Conservation (phyloP, 1,140 invertebrate genomes). For the Papilio glaucus region DNA sequence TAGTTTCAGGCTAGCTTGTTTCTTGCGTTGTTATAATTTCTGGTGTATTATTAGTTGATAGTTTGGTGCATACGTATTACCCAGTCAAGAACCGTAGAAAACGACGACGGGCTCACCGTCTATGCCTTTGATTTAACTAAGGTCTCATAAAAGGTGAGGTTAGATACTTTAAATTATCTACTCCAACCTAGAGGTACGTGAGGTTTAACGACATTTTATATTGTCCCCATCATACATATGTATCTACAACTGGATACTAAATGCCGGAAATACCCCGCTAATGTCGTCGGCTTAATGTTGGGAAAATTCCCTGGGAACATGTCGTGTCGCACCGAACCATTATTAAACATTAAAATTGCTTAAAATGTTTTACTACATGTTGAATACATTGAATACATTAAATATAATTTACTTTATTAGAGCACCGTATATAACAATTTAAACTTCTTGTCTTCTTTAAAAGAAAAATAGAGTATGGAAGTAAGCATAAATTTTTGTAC, state of each 20-base stretch:
- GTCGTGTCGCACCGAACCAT: not conserved
- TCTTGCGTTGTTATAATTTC: constrained; percentile 10
- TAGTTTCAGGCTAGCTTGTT: too few relatives aligned
- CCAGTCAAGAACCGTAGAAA: too few relatives aligned
- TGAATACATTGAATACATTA: too few relatives aligned
- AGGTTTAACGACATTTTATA: too few relatives aligned
- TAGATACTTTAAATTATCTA: not conserved
- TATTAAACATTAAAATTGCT: not conserved
- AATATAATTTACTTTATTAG: too few relatives aligned
- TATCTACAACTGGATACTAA: constrained; percentile 1
- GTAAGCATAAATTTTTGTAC: too few relatives aligned
- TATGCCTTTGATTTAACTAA: not conserved
- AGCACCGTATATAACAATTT: too few relatives aligned
- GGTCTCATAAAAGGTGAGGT: not conserved
- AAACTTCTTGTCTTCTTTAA: too few relatives aligned
- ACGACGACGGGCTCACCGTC: not conserved
- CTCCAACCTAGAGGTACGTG: too few relatives aligned
- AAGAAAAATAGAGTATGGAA: too few relatives aligned
- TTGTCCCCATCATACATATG: not conserved
- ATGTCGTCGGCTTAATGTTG: not conserved
- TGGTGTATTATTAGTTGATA: not conserved
- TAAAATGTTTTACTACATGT: not conserved
- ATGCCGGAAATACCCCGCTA: constrained; percentile 4
- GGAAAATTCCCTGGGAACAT: not conserved
- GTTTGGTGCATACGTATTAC: too few relatives aligned